Percentiles rank a stretch among this genome's conserved stretches.
phyloP scores from a whole-genome alignment of 2,888 invertebrate genomes.

The Eupithecia centaureata region DNA sequence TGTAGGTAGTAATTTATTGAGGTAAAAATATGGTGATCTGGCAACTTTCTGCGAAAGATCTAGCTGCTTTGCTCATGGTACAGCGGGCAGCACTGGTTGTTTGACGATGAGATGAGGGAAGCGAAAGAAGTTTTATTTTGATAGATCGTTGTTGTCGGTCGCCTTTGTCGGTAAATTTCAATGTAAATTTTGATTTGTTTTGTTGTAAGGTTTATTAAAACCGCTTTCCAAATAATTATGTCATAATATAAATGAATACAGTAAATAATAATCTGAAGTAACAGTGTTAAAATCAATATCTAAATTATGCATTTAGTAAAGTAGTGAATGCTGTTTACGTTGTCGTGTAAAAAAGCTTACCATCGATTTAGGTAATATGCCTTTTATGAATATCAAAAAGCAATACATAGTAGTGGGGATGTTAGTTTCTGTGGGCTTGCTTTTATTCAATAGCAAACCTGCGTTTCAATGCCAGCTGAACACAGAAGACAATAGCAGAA shows the following conservation, averaged over 20 bases:
- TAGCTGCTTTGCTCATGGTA: too few relatives aligned
- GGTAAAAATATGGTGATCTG: too few relatives aligned
- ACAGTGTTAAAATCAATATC: neutral
- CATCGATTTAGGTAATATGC: constrained; percentile 73
- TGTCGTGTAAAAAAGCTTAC: constrained; percentile 39
- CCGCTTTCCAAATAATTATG: neutral
- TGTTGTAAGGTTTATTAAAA: neutral
- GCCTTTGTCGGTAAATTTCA: neutral
- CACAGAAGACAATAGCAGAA: constrained; percentile 63
- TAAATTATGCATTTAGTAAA: constrained; percentile 25
- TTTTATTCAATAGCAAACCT: constrained; percentile 75
- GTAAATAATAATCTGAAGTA: too few relatives aligned
- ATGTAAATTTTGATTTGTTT: neutral
- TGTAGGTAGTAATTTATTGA: too few relatives aligned
- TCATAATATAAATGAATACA: constrained; percentile 12
- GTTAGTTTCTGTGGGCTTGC: constrained; percentile 74
- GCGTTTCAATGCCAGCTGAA: constrained; percentile 76
- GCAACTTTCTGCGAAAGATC: too few relatives aligned
- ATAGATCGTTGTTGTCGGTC: neutral
- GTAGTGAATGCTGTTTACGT: constrained; percentile 29
- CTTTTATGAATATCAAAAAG: constrained; percentile 77
- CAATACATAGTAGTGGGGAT: constrained; percentile 77
- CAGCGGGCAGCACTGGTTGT: too few relatives aligned
- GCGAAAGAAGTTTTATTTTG: constrained; percentile 2
- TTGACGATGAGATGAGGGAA: too few relatives aligned